These are phyloP conservation scores for Pogonophryne albipinna DNA, from an alignment of 2,797 vertebrate genomes.

Conservation along the genomic window DNA sequence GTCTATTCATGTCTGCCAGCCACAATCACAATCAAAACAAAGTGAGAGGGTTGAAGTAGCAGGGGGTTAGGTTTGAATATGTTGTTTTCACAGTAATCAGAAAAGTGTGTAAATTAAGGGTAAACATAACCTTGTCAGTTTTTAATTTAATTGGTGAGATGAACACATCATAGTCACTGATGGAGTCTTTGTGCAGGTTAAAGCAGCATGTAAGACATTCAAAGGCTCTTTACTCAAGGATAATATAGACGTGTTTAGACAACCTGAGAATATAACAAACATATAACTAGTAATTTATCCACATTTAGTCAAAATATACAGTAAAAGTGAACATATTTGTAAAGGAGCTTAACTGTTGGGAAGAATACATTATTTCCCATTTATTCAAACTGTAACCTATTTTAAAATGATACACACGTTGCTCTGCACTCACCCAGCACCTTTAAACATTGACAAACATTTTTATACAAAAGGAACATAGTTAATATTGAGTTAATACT, in stretches of 20 bases:
- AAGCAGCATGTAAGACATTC: constrained; percentile 31
- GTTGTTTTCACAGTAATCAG: constrained; percentile 38
- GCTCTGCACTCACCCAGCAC: too few species aligned
- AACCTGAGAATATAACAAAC: constrained; percentile 5
- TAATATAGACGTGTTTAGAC: constrained; percentile 47
- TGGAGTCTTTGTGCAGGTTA: constrained; percentile 40
- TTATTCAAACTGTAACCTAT: neutral
- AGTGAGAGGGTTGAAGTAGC: constrained; percentile 5
- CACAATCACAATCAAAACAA: constrained; percentile 16
- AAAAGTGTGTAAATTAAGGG: neutral
- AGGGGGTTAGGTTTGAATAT: constrained; percentile 17
- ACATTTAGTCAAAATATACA: constrained; percentile 20
- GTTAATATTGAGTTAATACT: neutral
- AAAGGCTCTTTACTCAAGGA: constrained; percentile 55
- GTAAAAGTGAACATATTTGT: neutral
- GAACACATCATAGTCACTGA: constrained; percentile 31
- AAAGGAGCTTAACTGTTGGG: neutral
- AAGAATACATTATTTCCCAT: neutral
- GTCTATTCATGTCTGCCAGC: constrained; percentile 24
- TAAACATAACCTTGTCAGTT: constrained; percentile 23
- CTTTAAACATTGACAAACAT: too few species aligned
- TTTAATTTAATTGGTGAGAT: constrained; percentile 30
- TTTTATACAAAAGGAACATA: neutral
- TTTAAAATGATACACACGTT: neutral
- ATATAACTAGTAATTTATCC: constrained; percentile 28